Conservation (phyloP, 2,113 vertebrate genomes). For the Xiphias gladius region DNA sequence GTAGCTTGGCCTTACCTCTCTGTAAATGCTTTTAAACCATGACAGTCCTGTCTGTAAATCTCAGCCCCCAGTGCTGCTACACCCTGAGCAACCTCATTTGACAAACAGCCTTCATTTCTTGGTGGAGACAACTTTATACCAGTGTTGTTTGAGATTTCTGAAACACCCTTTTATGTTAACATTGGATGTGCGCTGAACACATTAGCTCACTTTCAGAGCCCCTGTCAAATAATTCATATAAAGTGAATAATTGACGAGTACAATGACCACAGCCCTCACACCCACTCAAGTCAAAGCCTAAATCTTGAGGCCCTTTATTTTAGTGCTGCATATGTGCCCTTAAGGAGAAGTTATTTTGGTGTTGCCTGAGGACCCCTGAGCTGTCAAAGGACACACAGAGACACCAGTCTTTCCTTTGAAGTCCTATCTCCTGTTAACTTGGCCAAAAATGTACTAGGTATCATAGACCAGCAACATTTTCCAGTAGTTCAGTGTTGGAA, state of each 20-base stretch:
- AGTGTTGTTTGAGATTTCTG: slow-evolving; percentile 58
- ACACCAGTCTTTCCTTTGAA: slow-evolving; percentile 71
- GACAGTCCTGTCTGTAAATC: slow-evolving; percentile 80
- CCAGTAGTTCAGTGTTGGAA: not conserved
- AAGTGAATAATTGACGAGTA: slow-evolving; percentile 67
- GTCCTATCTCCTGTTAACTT: slow-evolving; percentile 53
- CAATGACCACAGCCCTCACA: slow-evolving; percentile 63
- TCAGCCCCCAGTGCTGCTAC: slow-evolving; percentile 59
- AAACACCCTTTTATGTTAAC: slow-evolving; percentile 65
- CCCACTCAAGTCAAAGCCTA: slow-evolving; percentile 47
- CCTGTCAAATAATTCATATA: slow-evolving; percentile 70
- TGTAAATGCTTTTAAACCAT: slow-evolving; percentile 76
- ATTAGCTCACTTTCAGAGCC: slow-evolving; percentile 67
- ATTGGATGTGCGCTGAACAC: slow-evolving; percentile 32
- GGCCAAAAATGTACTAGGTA: slow-evolving; percentile 36
- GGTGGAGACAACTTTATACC: slow-evolving; percentile 70
- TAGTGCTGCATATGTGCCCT: slow-evolving; percentile 57
- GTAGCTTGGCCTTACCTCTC: slow-evolving; percentile 75
- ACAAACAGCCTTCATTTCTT: slow-evolving; percentile 71
- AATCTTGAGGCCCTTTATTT: slow-evolving; percentile 67
- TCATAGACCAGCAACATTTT: not conserved
- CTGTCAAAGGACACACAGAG: slow-evolving; percentile 65
- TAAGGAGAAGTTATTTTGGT: slow-evolving; percentile 75
- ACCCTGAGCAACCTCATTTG: slow-evolving; percentile 71
- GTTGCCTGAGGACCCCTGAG: slow-evolving; percentile 49